A percentile compares a stretch with the other conserved stretches of the same genome.
Evolutionary conservation across 2,888 invertebrate species (phyloP).

Genomic region (Cynaeus angustus): DNA sequence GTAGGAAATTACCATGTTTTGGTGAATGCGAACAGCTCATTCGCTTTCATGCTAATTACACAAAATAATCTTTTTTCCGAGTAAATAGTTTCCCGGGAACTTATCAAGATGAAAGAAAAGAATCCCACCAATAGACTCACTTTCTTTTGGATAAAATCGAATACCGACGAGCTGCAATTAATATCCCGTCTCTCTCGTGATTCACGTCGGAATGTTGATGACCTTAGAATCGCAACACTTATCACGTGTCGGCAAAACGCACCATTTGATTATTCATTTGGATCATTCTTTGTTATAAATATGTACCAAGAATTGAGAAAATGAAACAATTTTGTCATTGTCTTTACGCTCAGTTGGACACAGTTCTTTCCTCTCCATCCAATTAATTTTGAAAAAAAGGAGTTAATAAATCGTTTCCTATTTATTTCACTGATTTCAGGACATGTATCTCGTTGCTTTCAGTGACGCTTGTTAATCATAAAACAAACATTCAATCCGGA

Average conservation of each 20-base stretch:
- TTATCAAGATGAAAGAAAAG: too few relatives aligned
- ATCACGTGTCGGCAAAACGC: background rate
- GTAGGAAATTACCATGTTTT: too few relatives aligned
- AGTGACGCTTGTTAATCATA: constrained; percentile 21
- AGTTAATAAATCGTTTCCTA: constrained; percentile 27
- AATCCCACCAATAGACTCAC: too few relatives aligned
- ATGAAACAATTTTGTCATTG: constrained; percentile 37
- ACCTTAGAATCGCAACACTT: constrained; percentile 22
- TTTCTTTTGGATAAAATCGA: background rate
- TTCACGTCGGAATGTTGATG: constrained; percentile 21
- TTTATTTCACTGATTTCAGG: constrained; percentile 26
- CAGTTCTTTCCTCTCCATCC: background rate
- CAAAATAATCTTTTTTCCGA: too few relatives aligned
- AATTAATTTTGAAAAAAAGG: constrained; percentile 22
- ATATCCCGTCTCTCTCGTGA: background rate
- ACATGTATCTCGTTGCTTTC: constrained; percentile 9
- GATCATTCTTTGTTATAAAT: constrained; percentile 25
- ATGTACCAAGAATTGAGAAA: constrained; percentile 15
- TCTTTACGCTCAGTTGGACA: constrained; percentile 7
- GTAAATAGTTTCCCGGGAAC: constrained; percentile 2
- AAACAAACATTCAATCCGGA: constrained; percentile 32
- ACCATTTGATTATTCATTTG: constrained; percentile 15
- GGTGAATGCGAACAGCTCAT: too few relatives aligned
- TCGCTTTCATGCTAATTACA: too few relatives aligned
- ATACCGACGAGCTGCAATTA: background rate